These are phyloP conservation scores for Erpetoichthys calabaricus DNA, from an alignment of 2,797 vertebrate species.

Conservation along the genomic window DNA sequence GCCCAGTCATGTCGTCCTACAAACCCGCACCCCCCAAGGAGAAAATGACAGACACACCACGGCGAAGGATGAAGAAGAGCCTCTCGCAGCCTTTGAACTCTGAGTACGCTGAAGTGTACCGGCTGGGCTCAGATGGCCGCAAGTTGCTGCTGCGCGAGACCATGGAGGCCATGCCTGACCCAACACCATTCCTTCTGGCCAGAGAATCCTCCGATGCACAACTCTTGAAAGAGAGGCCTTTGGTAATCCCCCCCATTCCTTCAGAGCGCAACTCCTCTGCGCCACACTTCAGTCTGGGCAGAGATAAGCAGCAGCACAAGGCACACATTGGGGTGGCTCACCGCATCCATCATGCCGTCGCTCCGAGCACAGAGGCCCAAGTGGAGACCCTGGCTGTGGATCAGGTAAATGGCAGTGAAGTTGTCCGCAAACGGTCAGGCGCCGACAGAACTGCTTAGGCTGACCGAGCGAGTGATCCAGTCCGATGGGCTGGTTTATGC, in stretches of 20 bases:
- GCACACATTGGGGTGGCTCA: conserved; percentile 84
- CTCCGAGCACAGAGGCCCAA: conserved; percentile 45
- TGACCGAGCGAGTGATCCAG: background rate
- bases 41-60: conserved; percentile 79
- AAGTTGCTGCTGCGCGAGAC: conserved; percentile 72
- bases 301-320: conserved; percentile 62
- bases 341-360: conserved; percentile 62
- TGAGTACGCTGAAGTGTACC: conserved; percentile 82
- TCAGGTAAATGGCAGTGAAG: conserved; percentile 74
- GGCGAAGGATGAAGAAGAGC: conserved; percentile 92
- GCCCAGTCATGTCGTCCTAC: conserved; percentile 60
- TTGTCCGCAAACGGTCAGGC: conserved; percentile 73
- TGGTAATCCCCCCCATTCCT: conserved; percentile 80
- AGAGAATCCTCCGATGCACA: conserved; percentile 70
- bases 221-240: conserved; percentile 65
- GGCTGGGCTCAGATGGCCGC: conserved; percentile 69
- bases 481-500: background rate
- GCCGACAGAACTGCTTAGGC: conserved; percentile 93
- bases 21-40: conserved; percentile 80
- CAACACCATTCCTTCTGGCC: conserved; percentile 82
- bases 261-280: conserved; percentile 48
- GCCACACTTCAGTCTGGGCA: conserved; percentile 57
- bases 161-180: conserved; percentile 90
- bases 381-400: conserved; percentile 85
- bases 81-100: conserved; percentile 88